These are phyloP conservation scores for Podabrus alpinus DNA, from an alignment of 2,888 invertebrate genomes.

Conservation along the genomic window DNA sequence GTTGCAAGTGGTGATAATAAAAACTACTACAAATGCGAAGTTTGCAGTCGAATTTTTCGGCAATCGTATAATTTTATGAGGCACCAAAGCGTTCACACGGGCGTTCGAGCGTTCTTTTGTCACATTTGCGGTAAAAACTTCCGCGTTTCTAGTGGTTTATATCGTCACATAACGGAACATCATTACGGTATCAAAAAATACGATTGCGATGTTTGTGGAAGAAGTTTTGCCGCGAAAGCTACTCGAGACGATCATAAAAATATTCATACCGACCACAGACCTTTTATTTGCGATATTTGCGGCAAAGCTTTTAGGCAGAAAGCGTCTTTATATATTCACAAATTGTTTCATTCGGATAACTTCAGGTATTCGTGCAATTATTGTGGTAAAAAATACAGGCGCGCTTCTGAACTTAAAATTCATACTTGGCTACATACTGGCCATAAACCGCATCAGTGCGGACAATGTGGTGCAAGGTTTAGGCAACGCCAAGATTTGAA, in stretches of 20 bases:
- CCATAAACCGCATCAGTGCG: constrained; percentile 60
- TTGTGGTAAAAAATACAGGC: constrained; percentile 62
- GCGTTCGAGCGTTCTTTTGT: constrained; percentile 57
- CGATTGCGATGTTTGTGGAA: constrained; percentile 57
- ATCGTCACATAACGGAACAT: constrained; percentile 58
- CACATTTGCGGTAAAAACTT: constrained; percentile 60
- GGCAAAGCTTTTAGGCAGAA: constrained; percentile 60
- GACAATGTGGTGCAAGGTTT: constrained; percentile 59
- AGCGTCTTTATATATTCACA: constrained; percentile 60
- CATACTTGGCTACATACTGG: constrained; percentile 63
- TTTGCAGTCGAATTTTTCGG: constrained; percentile 53
- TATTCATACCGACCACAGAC: constrained; percentile 56
- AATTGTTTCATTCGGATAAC: constrained; percentile 51
- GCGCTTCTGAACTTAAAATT: constrained; percentile 59
- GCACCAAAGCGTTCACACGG: constrained; percentile 57
- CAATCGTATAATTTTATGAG: constrained; percentile 53
- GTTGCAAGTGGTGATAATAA: constrained; percentile 41
- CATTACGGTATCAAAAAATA: constrained; percentile 59
- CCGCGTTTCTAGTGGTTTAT: constrained; percentile 57
- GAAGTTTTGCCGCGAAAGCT: constrained; percentile 57
- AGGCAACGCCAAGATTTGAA: constrained; percentile 53
- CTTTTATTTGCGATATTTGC: constrained; percentile 61
- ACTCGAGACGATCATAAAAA: constrained; percentile 59
- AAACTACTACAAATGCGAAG: constrained; percentile 52
- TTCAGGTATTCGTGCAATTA: constrained; percentile 55